Evolutionary conservation across 2,113 vertebrate genomes (phyloP), one percentile per base, ranked within the genome.

Genomic region (Capricornis sumatraensis): DNA sequence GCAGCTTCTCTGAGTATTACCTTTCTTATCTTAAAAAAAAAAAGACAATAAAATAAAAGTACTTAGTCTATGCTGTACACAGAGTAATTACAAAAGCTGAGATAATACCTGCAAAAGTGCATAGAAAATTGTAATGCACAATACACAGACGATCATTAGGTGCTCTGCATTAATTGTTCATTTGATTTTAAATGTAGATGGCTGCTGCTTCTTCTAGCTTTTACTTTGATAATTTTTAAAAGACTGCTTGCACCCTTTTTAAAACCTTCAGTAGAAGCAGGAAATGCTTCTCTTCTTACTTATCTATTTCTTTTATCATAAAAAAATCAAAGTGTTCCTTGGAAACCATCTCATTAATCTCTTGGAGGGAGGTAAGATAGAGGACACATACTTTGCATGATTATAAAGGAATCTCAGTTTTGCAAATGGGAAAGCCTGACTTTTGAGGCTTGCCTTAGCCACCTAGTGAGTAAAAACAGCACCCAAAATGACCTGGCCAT

Each of bases 241-340:
- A 96, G 93, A 45, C 62, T 97, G 83, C 87, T 95, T 97, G 95
- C 19, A 95, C 36, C 47, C 16, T 94, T 40, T 95, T 97, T 60
- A 89, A 96, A 96, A 84, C 28, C 78, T 97, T 98, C 91, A 87
- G 16, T 28, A 76, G 71, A 96, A 93, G 62, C 30, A 89, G 64
- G 47, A 96, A 95, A 95, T 91, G 45, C 94, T 97, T 95, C 11
- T 33, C 60, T 98, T 97, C 79, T 87, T 89, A 87, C 57, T 91
- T 90, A 91, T 55, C 94, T 78, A 36, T 96, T 96, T 94, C 91
- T 97, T 97, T 98, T 95, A 98, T 97, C 97, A 97, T 64, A 97
- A 81, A 96, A 96, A 97, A 94, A 97, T 98, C 93, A 98, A 97
- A 98, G 87, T 81, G 21, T 15, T 96, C 79, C 55, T 97, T 97